Evolutionary conservation across 2,888 invertebrate species (phyloP), one percentile per base, ranked within the genome.

Genomic region (Cosmorhoe ocellata): DNA sequence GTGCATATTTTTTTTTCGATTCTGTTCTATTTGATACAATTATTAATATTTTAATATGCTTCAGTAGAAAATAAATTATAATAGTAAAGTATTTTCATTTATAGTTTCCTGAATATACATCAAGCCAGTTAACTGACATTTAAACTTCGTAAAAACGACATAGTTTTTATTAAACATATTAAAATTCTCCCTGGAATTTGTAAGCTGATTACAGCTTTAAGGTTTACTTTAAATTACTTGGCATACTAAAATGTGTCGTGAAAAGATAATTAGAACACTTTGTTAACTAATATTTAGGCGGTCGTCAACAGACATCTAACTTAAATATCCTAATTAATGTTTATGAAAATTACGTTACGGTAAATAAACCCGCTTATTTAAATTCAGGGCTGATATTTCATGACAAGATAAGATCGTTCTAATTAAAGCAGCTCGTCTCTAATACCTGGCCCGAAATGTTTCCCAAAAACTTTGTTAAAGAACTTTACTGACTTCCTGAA

Each of bases 271-370:
- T 64, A 62, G 59, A 65, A 61, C 56, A 61, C 54, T 59, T 58
- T 59, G 60, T 62, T 63, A 58, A 61, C 60, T 64, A 54, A 45
- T 50, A 50, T 58, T 68, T 64, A 59, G 48, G 52, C 37, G 53
- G 62, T 65, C 62, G 46, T 39, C 52, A 59, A 31, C 62, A 66
- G 59, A 64, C 60, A 40, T 62, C 54, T 50, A 40, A 67, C 63
- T 69, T 63, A 60, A 63, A 61, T 62, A 55, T 47, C 46, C 59
- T 60, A 61, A 70, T 70, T 71, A 62, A 65, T 58, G 51, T 67
- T 64, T 33, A 50, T 54, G 51, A 59, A 66, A 62, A 62, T 60
- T 63, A 63, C 39, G 40, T 58, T 46, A 56, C 54, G 39, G 36
- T 47, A 64, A 64, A 56, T 38, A 49, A 54, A 59, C 61, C 49